A percentile compares a stretch with the other conserved stretches of the same genome.
Evolutionary conservation across 2,797 vertebrate species (phyloP).

Genomic region (Anabas testudineus): DNA sequence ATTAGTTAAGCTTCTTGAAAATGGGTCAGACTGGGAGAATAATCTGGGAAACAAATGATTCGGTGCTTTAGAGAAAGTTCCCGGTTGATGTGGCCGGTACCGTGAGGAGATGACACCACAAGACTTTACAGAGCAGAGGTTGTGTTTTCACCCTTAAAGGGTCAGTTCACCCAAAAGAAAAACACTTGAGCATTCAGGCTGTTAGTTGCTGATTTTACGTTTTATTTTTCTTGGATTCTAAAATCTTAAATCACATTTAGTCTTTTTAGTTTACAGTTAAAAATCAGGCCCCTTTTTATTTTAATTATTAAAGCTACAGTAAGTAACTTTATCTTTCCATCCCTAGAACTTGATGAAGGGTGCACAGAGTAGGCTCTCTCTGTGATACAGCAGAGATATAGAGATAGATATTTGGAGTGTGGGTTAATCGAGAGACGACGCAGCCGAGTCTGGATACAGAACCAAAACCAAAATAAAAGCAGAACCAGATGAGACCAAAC

Average conservation of each 20-base stretch:
- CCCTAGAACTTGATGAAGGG: too few relatives aligned
- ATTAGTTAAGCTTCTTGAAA: slow-evolving; percentile 41
- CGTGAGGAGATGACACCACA: background rate
- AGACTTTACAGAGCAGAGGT: background rate
- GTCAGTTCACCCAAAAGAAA: slow-evolving; percentile 23
- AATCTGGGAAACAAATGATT: slow-evolving; percentile 8
- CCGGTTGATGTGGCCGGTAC: background rate
- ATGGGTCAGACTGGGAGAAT: slow-evolving; percentile 33
- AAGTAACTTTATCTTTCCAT: too few relatives aligned
- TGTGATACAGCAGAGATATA: too few relatives aligned
- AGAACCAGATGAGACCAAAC: too few relatives aligned
- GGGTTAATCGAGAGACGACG: too few relatives aligned
- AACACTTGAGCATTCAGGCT: background rate
- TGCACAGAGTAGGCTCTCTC: too few relatives aligned
- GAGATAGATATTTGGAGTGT: too few relatives aligned
- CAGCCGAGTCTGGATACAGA: too few relatives aligned
- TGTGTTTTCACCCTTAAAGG: background rate
- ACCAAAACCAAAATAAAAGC: too few relatives aligned
- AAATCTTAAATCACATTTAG: background rate
- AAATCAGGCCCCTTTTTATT: background rate
- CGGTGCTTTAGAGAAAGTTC: background rate
- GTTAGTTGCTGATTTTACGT: background rate
- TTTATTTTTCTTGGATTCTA: background rate
- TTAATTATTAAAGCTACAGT: too few relatives aligned
- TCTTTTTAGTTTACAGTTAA: background rate